phyloP scores from a whole-genome alignment of 2,797 vertebrate genomes.

The Mus caroli region DNA sequence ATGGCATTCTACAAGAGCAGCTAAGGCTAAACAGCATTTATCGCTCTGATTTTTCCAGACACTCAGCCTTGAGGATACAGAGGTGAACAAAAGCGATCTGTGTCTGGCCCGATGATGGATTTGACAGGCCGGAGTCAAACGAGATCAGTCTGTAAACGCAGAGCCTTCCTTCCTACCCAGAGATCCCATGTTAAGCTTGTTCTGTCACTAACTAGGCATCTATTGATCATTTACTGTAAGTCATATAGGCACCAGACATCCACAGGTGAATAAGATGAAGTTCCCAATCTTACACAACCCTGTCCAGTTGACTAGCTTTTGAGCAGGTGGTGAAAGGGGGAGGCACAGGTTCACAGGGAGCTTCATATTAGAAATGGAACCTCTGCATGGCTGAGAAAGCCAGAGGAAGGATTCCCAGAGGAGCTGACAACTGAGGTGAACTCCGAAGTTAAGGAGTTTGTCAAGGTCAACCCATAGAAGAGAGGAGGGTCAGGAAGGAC shows the following conservation, averaged over 20 bases:
- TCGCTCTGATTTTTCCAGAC: neutral
- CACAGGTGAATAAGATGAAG: neutral
- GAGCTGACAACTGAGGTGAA: neutral
- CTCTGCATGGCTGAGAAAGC: neutral
- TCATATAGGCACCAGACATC: neutral
- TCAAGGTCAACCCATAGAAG: neutral
- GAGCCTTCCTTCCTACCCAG: neutral
- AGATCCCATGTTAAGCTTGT: neutral
- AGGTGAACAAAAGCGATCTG: neutral
- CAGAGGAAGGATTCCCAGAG: neutral
- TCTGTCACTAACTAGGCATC: neutral
- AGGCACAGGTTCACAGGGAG: neutral
- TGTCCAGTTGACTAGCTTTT: neutral
- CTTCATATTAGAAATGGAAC: neutral
- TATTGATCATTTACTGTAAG: neutral
- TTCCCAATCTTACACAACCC: neutral
- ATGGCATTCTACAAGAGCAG: neutral
- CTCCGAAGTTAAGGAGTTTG: neutral
- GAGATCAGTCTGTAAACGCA: neutral
- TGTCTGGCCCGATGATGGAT: neutral
- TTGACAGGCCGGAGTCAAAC: neutral
- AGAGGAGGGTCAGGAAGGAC: neutral
- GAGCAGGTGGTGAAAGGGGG: neutral
- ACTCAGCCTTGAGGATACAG: neutral
- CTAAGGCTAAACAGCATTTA: too few relatives aligned